Evolutionary conservation across 1,140 invertebrate genomes (phyloP).

Genomic region (Condylostylus longicornis): DNA sequence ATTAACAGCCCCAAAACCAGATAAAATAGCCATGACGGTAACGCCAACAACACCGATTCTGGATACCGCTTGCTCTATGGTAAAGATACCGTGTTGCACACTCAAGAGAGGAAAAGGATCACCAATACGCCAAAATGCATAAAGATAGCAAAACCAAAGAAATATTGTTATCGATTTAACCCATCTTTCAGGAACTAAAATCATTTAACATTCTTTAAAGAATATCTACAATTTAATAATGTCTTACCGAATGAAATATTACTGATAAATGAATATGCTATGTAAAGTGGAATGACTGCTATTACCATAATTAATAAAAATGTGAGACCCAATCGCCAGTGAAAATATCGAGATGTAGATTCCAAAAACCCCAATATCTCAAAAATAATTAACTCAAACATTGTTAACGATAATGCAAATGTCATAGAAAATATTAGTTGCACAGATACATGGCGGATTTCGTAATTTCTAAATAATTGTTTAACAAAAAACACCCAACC

Average conservation of each 20-base stretch:
- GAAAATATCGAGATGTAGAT: slow-evolving; percentile 84
- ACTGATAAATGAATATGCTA: slow-evolving; percentile 86
- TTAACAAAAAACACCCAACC: slow-evolving; percentile 99
- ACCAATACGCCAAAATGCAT: slow-evolving; percentile 97
- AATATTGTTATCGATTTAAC: slow-evolving; percentile 66
- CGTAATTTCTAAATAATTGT: slow-evolving; percentile 95
- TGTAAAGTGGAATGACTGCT: slow-evolving; percentile 92
- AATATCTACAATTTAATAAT: slow-evolving; percentile 14
- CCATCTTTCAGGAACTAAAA: slow-evolving; percentile 62
- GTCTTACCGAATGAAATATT: slow-evolving; percentile 82
- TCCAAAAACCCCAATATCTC: slow-evolving; percentile 93
- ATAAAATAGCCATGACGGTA: slow-evolving; percentile 96
- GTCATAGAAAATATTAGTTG: slow-evolving; percentile 94
- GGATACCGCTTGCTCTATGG: slow-evolving; percentile 51
- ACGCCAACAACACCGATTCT: slow-evolving; percentile 96
- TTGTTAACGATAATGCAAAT: slow-evolving; percentile 93
- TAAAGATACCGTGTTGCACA: slow-evolving; percentile 31
- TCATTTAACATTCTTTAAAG: not conserved
- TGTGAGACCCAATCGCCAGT: slow-evolving; percentile 89
- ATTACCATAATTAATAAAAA: slow-evolving; percentile 88
- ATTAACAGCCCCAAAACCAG: slow-evolving; percentile 99
- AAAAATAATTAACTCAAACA: slow-evolving; percentile 99
- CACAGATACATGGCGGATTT: slow-evolving; percentile 86
- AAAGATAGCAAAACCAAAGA: slow-evolving; percentile 84
- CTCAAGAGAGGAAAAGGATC: slow-evolving; percentile 97